phyloP scores from a whole-genome alignment of 2,797 vertebrate genomes.

The Sciurus vulgaris region DNA sequence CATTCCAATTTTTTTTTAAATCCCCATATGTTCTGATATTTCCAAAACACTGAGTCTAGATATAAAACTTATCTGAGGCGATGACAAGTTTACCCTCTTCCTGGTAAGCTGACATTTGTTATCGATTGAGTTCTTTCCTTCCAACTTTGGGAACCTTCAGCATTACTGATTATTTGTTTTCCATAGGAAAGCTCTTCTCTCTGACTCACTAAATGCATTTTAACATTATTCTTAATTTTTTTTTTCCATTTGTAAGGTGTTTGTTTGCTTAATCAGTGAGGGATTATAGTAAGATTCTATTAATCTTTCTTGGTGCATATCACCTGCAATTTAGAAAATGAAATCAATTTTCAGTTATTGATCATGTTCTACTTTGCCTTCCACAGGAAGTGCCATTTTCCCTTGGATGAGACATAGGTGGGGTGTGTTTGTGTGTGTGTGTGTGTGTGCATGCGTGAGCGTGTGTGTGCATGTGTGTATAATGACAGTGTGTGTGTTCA shows the following conservation, averaged over 20 bases:
- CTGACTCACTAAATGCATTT: not conserved
- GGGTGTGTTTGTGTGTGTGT: not conserved
- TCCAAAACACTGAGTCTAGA: slow-evolving; percentile 72
- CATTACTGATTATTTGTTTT: not conserved
- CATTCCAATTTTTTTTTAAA: slow-evolving; percentile 71
- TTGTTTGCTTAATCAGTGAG: slow-evolving; percentile 8
- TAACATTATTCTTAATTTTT: not conserved
- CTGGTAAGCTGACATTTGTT: slow-evolving; percentile 79
- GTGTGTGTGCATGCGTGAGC: no score
- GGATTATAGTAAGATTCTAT: not conserved
- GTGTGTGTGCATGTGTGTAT: not conserved
- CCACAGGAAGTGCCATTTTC: not conserved
- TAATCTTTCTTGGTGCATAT: not conserved
- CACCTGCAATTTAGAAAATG: slow-evolving; percentile 2
- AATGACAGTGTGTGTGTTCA: not conserved
- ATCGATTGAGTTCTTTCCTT: slow-evolving; percentile 76
- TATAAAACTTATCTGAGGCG: slow-evolving; percentile 76
- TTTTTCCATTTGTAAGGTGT: slow-evolving; percentile 8
- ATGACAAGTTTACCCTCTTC: slow-evolving; percentile 66
- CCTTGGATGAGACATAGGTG: not conserved
- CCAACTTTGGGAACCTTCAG: not conserved
- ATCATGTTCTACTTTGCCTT: not conserved
- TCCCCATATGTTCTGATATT: slow-evolving; percentile 79
- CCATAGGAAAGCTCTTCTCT: not conserved
- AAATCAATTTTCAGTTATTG: not conserved